A percentile compares a stretch with the other conserved stretches of the same genome.
Conservation (phyloP, 64 coral and sea anemone species). For the Acropora tenuis region DNA sequence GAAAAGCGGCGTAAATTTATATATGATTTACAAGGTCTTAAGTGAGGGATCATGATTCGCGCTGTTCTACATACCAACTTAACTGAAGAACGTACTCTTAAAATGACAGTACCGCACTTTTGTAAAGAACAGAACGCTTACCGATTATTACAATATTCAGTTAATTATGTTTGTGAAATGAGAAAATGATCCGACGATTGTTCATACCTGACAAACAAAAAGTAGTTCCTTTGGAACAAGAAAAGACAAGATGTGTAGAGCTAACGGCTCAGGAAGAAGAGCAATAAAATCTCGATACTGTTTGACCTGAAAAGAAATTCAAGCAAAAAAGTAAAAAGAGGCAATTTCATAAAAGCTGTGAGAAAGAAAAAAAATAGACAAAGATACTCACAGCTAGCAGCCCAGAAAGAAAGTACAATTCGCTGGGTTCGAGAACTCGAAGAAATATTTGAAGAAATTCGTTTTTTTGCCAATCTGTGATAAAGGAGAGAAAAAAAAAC, state of each 20-base stretch:
- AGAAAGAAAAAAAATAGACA: not conserved
- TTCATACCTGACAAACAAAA: conserved; percentile 75
- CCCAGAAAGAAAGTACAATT: conserved; percentile 82
- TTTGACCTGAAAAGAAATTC: conserved; percentile 68
- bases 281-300: conserved; percentile 93
- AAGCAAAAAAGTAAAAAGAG: not conserved
- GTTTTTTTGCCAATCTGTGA: conserved; percentile 87
- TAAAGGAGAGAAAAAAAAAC: not conserved
- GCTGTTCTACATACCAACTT: too few relatives aligned
- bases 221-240: conserved; percentile 77
- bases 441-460: conserved; percentile 94
- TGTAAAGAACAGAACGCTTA: too few relatives aligned
- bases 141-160: too few relatives aligned
- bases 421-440: conserved; percentile 79
- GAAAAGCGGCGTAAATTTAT: too few relatives aligned
- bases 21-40: too few relatives aligned
- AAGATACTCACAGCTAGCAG: conserved; percentile 69
- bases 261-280: conserved; percentile 75
- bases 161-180: too few relatives aligned
- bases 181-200: not conserved
- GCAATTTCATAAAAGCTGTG: not conserved
- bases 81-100: too few relatives aligned
- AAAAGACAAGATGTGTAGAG: conserved; percentile 78
- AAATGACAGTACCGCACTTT: too few relatives aligned
- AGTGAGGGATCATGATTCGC: too few relatives aligned